phyloP scores from a whole-genome alignment of 1,140 invertebrate genomes.

The Trialeurodes vaporariorum region DNA sequence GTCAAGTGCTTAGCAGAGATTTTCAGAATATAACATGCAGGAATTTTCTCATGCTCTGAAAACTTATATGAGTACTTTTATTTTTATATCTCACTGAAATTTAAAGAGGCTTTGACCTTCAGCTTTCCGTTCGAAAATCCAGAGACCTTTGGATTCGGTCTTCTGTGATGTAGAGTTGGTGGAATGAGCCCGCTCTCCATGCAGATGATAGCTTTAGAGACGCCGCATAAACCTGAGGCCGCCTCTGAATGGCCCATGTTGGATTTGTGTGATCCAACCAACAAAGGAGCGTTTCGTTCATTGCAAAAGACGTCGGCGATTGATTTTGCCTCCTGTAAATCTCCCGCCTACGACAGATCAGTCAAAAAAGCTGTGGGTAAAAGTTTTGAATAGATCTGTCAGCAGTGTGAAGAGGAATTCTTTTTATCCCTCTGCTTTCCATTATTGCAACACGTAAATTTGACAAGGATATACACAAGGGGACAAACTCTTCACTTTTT shows the following conservation, averaged over 20 bases:
- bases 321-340: constrained; percentile 29
- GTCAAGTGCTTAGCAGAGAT: no score
- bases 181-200: constrained; percentile 20
- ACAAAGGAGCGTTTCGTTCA: constrained; percentile 39
- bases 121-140: constrained; percentile 45
- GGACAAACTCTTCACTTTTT: no score
- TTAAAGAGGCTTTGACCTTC: constrained; percentile 28
- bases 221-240: constrained; percentile 44
- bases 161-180: constrained; percentile 46
- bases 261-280: constrained; percentile 58
- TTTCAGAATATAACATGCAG: not conserved
- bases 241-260: constrained; percentile 65
- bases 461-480: no score
- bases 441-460: no score
- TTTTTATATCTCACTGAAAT: not conserved
- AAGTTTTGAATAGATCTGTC: no score
- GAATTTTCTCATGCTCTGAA: not conserved
- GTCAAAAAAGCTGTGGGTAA: no score
- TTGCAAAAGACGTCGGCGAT: constrained; percentile 33
- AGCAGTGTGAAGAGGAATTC: no score
- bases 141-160: constrained; percentile 48
- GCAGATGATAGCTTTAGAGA: constrained; percentile 39
- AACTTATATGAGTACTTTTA: not conserved
- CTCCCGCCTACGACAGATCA: no score
- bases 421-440: no score